Percentiles rank a stretch among this genome's conserved stretches.
Conservation (phyloP, 2,113 vertebrate species). For the Deroptyus accipitrinus region DNA sequence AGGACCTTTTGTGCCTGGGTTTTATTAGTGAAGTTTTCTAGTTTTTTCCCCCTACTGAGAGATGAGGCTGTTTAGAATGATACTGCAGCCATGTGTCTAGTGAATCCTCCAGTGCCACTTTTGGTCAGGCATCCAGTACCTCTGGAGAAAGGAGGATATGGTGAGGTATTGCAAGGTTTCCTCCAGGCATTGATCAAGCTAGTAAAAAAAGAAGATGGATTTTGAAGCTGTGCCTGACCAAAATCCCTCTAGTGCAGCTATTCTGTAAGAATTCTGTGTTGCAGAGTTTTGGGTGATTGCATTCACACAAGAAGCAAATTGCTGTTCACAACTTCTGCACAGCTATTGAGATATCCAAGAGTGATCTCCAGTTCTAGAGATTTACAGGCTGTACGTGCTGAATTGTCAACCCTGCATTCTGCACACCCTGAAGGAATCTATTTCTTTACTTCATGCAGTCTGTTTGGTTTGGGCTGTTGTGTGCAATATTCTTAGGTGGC, state of each 20-base stretch:
- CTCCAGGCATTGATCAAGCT: neutral
- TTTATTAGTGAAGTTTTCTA: neutral
- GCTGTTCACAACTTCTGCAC: neutral
- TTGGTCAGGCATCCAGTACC: neutral
- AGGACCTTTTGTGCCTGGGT: neutral
- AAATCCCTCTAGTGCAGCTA: neutral
- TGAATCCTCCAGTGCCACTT: neutral
- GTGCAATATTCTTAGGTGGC: neutral
- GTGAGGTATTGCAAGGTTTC: neutral
- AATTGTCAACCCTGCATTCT: neutral
- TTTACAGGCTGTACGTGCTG: neutral
- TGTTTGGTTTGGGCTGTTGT: neutral
- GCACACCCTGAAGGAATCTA: neutral
- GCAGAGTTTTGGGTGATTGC: neutral
- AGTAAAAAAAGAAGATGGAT: neutral
- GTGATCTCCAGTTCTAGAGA: neutral
- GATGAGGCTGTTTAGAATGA: neutral
- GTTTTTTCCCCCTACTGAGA: neutral
- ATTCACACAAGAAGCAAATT: neutral
- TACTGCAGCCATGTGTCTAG: rapidly evolving
- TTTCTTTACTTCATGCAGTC: neutral
- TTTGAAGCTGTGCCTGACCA: neutral
- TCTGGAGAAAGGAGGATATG: neutral
- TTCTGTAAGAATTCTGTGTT: neutral
- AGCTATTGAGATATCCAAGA: neutral